phyloP scores from a whole-genome alignment of 2,113 vertebrate genomes.

The Cyrtonyx montezumae region DNA sequence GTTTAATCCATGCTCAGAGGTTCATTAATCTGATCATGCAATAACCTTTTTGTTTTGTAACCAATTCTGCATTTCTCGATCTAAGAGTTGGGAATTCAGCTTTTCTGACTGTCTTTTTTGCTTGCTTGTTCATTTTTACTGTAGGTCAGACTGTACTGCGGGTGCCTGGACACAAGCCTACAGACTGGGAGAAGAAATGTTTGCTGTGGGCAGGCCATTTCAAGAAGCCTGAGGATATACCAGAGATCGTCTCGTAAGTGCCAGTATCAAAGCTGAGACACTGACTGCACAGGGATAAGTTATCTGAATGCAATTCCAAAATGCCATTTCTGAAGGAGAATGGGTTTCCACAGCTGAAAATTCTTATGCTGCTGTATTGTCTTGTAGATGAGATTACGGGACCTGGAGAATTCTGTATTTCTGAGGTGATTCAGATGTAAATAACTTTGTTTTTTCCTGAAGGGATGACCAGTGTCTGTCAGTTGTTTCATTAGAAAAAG shows the following conservation, averaged over 20 bases:
- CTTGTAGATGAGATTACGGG: not conserved
- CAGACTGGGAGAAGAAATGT: constrained; percentile 83
- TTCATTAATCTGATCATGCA: not conserved
- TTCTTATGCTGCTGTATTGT: not conserved
- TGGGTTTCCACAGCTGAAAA: not conserved
- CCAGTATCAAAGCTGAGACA: not conserved
- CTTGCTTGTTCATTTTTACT: not conserved
- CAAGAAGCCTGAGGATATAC: constrained; percentile 90
- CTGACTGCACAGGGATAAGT: not conserved
- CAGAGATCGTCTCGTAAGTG: constrained; percentile 91
- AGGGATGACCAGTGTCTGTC: not conserved
- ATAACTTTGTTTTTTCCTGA: not conserved
- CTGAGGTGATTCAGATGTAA: not conserved
- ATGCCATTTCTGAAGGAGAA: not conserved
- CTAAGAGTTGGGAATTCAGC: not conserved
- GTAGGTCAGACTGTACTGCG: constrained; percentile 63
- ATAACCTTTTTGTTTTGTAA: not conserved
- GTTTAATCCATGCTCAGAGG: not conserved
- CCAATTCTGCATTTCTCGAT: not conserved
- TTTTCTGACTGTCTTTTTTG: not conserved
- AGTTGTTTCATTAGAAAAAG: not conserved
- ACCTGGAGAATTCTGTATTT: not conserved
- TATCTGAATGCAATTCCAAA: not conserved
- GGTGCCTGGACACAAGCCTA: constrained; percentile 85
- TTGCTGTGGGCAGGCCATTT: constrained; percentile 90